Percentiles rank a stretch among this genome's conserved stretches.
Conservation (phyloP, 2,888 invertebrate genomes). For the Pinctada fucata region DNA sequence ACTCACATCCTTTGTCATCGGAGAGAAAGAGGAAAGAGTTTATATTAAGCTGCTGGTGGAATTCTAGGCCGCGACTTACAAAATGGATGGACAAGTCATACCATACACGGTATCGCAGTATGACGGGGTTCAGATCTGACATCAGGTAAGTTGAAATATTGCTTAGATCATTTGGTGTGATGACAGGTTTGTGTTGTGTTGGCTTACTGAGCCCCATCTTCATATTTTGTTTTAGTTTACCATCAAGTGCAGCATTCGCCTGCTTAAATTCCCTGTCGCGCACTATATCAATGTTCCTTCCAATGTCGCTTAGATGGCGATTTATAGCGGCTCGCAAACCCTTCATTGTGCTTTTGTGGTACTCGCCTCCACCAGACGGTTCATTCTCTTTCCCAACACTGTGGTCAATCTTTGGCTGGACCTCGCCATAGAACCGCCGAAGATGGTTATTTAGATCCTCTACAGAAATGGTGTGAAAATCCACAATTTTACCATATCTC, state of each 20-base stretch:
- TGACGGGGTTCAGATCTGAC: constrained; percentile 10
- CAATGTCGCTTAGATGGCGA: constrained; percentile 19
- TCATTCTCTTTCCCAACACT: too few relatives aligned
- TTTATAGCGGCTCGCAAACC: constrained; percentile 26
- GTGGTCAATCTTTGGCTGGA: too few relatives aligned
- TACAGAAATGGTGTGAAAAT: too few relatives aligned
- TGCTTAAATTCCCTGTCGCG: constrained; percentile 15
- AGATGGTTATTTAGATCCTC: too few relatives aligned
- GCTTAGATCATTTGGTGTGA: too few relatives aligned
- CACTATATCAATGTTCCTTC: too few relatives aligned
- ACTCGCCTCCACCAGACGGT: too few relatives aligned
- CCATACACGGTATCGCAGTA: constrained; percentile 21
- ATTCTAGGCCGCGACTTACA: too few relatives aligned
- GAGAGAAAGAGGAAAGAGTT: constrained; percentile 7
- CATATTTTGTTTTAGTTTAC: constrained; percentile 21
- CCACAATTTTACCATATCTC: too few relatives aligned
- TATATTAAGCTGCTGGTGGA: constrained; percentile 18
- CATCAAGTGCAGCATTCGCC: constrained; percentile 10
- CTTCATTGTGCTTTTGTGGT: constrained; percentile 19
- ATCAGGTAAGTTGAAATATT: constrained; percentile 21
- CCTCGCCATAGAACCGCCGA: too few relatives aligned
- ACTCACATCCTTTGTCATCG: constrained; percentile 13
- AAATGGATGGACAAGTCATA: constrained; percentile 28
- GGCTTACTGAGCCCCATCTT: constrained; percentile 13
- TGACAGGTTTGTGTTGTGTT: too few relatives aligned